phyloP scores from a whole-genome alignment of 2,888 invertebrate species.

The Caenorhabditis panamensis region DNA sequence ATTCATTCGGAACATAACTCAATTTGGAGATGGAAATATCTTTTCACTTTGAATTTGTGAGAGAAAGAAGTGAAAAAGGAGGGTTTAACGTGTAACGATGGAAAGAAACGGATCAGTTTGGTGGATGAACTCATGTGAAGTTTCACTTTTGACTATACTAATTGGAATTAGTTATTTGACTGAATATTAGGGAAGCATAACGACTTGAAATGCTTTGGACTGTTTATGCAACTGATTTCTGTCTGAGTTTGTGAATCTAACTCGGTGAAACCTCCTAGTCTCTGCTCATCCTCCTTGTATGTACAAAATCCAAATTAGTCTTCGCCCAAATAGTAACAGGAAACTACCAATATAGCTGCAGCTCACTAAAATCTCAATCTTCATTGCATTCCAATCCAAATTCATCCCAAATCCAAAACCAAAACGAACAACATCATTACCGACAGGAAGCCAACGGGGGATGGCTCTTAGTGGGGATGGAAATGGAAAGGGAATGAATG shows the following conservation, averaged over 20 bases:
- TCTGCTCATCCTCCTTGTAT: too few species aligned
- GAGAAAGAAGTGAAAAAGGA: not conserved
- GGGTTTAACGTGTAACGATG: too few species aligned
- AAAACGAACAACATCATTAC: constrained; percentile 57
- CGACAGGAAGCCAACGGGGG: constrained; percentile 41
- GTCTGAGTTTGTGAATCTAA: too few species aligned
- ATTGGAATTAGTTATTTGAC: too few species aligned
- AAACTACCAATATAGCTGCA: too few species aligned
- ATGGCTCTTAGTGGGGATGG: constrained; percentile 45
- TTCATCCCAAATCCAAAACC: not conserved
- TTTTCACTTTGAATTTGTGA: constrained; percentile 21
- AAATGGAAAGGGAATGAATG: constrained; percentile 15
- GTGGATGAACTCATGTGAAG: too few species aligned
- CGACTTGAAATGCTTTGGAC: too few species aligned
- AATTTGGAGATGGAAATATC: constrained; percentile 47
- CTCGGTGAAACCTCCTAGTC: too few species aligned
- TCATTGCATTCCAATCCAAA: not conserved
- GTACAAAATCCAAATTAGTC: constrained; percentile 1
- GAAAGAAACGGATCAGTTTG: not conserved
- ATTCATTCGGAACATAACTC: constrained; percentile 47
- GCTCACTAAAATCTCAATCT: not conserved
- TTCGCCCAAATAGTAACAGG: too few species aligned
- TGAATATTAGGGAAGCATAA: too few species aligned
- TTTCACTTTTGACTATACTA: too few species aligned
- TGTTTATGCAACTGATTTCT: too few species aligned